Conservation (phyloP, 2,888 invertebrate genomes). For the Melipona beecheii region DNA sequence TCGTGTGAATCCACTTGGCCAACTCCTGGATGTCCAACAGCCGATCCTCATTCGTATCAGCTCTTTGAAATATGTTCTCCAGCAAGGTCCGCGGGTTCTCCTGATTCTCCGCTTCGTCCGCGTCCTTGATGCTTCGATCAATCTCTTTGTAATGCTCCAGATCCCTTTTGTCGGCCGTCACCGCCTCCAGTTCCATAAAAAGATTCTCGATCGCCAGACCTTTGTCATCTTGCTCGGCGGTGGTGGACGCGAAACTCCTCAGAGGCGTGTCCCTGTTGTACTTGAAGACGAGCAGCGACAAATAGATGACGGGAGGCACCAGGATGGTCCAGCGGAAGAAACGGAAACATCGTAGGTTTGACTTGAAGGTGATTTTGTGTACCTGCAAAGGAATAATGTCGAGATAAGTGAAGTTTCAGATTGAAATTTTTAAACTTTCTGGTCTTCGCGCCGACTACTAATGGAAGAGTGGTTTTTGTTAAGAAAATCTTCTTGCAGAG, state of each 20-base stretch:
- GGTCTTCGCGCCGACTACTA: too few relatives aligned
- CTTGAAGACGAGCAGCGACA: conserved; percentile 76
- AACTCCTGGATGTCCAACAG: conserved; percentile 87
- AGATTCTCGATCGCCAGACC: conserved; percentile 70
- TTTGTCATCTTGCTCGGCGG: conserved; percentile 41
- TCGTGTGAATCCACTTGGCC: conserved; percentile 88
- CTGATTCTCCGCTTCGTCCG: conserved; percentile 60
- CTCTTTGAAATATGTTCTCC: conserved; percentile 84
- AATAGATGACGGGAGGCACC: conserved; percentile 78
- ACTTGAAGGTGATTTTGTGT: conserved; percentile 51
- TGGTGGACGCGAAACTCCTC: conserved; percentile 66
- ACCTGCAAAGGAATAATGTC: conserved; percentile 19
- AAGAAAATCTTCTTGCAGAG: too few relatives aligned
- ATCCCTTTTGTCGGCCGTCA: conserved; percentile 59
- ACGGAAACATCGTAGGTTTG: conserved; percentile 58
- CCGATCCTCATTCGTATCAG: conserved; percentile 86
- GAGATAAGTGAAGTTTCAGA: neutral
- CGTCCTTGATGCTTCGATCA: conserved; percentile 58
- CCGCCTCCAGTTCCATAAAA: conserved; percentile 75
- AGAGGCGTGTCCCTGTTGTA: conserved; percentile 76
- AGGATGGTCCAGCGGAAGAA: conserved; percentile 78
- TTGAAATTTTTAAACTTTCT: too few relatives aligned
- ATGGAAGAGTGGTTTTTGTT: too few relatives aligned
- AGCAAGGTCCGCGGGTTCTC: conserved; percentile 74
- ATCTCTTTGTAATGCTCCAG: conserved; percentile 51